Percentiles rank a stretch among this genome's conserved stretches.
phyloP scores from a whole-genome alignment of 2,888 invertebrate species.

The Cartodere bifasciata region DNA sequence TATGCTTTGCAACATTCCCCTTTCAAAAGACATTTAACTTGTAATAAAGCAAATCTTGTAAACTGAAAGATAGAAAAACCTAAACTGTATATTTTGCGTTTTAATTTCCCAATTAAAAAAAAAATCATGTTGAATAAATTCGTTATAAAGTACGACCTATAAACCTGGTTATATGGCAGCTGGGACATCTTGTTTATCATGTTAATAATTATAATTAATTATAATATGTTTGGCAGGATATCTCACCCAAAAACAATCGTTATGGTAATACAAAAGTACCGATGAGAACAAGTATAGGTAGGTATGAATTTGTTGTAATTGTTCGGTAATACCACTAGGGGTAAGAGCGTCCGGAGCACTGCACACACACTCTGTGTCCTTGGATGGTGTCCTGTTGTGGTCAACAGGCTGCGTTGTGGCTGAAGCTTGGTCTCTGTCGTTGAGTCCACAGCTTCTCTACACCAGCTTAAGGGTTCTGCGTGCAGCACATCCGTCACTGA shows the following conservation, averaged over 20 bases:
- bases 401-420: constrained; percentile 11
- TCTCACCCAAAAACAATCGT: constrained; percentile 37
- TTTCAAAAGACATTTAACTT: no score
- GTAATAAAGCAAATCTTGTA: no score
- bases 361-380: constrained; percentile 29
- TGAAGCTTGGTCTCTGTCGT: constrained; percentile 13
- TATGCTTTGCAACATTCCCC: no score
- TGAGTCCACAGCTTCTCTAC: constrained; percentile 16
- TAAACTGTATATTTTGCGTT: no score
- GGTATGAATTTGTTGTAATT: constrained; percentile 35
- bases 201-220: constrained; percentile 27
- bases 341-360: constrained; percentile 37
- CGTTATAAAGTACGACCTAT: no score
- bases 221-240: constrained; percentile 36
- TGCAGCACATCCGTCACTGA: constrained; percentile 48
- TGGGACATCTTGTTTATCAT: constrained; percentile 18
- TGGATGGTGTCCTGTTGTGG: constrained; percentile 9
- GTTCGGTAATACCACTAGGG: no score
- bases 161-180: no score
- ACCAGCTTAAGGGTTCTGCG: constrained; percentile 33
- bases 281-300: constrained; percentile 28
- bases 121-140: no score
- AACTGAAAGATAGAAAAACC: no score
- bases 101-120: no score
- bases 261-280: constrained; percentile 34